These are phyloP conservation scores for Mormyrus iriodes DNA, from an alignment of 2,113 vertebrate genomes.

Conservation along the genomic window DNA sequence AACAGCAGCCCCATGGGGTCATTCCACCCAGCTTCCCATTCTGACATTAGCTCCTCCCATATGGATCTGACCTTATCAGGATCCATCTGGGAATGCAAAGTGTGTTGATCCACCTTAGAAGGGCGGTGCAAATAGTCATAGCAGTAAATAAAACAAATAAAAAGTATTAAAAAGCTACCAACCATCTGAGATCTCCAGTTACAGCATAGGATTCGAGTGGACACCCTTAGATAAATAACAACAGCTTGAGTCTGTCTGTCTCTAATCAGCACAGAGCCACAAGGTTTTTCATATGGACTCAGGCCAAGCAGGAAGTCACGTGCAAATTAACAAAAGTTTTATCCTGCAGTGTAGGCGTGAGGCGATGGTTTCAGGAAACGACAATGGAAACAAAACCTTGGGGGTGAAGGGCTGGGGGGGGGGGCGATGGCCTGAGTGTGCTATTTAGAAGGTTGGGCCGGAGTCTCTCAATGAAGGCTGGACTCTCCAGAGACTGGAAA, in stretches of 20 bases:
- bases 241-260: background rate
- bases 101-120: background rate
- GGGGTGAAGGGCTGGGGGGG: background rate
- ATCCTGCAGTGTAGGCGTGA: background rate
- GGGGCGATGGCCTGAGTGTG: no score
- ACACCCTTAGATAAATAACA: background rate
- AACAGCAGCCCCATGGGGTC: background rate
- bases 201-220: background rate
- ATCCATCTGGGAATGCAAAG: background rate
- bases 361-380: background rate
- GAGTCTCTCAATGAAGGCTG: background rate
- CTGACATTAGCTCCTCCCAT: background rate
- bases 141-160: no score
- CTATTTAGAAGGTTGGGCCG: background rate
- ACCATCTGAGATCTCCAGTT: background rate
- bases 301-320: background rate
- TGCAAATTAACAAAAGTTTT: background rate
- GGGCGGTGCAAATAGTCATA: background rate
- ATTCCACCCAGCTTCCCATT: background rate
- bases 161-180: background rate
- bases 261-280: background rate
- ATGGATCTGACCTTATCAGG: background rate
- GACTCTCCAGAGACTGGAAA: constrained; percentile 13
- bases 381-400: constrained; percentile 16
- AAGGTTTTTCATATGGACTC: background rate